Percentiles rank a stretch among this genome's conserved stretches.
Evolutionary conservation across 1,140 invertebrate species (phyloP).

Genomic region (Aporrectodea caliginosa): DNA sequence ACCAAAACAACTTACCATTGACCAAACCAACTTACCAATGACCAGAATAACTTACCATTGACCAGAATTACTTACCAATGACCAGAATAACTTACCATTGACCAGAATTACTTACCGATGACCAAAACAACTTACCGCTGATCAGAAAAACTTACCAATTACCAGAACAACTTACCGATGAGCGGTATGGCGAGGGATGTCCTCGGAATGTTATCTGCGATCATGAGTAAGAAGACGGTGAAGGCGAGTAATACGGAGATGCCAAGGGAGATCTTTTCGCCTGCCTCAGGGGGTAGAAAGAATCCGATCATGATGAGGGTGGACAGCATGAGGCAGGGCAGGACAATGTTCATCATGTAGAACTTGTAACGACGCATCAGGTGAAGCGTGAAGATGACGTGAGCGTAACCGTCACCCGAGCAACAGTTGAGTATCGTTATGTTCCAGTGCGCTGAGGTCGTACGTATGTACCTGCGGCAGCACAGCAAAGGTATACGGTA

Average conservation of each 20-base stretch:
- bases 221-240: conserved; percentile 61
- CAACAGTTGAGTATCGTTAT: conserved; percentile 28
- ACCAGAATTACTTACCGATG: too few species aligned
- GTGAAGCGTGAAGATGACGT: conserved; percentile 5
- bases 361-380: conserved; percentile 36
- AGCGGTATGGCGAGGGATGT: conserved; percentile 75
- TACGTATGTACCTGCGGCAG: too few species aligned
- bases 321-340: conserved; percentile 97
- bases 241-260: conserved; percentile 46
- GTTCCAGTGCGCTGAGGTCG: conserved; percentile 9
- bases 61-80: too few species aligned
- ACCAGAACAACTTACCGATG: conserved; percentile 45
- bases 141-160: too few species aligned
- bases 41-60: too few species aligned
- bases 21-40: too few species aligned
- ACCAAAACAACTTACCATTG: too few species aligned
- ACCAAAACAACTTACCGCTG: too few species aligned
- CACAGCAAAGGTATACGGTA: too few species aligned
- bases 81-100: too few species aligned
- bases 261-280: conserved; percentile 52
- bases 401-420: conserved; percentile 11
- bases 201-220: conserved; percentile 88
- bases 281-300: conserved; percentile 52
- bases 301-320: conserved; percentile 98
- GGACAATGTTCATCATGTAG: conserved; percentile 72